Conservation (phyloP, 2,888 invertebrate species). For the Hydraecia micacea region DNA sequence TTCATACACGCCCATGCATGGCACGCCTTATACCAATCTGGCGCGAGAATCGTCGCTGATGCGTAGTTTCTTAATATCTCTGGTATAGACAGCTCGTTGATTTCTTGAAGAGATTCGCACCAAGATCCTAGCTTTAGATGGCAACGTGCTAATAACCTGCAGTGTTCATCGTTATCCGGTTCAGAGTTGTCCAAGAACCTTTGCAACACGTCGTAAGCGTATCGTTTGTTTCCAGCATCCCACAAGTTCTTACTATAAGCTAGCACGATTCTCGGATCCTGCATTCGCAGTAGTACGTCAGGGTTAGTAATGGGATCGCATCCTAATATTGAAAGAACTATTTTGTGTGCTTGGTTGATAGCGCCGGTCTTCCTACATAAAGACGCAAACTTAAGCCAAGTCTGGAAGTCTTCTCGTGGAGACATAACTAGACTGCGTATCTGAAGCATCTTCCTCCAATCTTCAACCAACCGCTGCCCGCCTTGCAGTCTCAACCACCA, state of each 20-base stretch:
- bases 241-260: constrained; percentile 99
- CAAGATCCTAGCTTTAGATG: constrained; percentile 98
- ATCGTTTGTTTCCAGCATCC: constrained; percentile 94
- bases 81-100: constrained; percentile 94
- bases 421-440: constrained; percentile 97
- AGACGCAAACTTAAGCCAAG: constrained; percentile 99
- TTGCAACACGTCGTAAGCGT: constrained; percentile 94
- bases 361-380: constrained; percentile 98
- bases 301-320: constrained; percentile 94
- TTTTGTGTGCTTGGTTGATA: constrained; percentile 96
- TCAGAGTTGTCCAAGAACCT: constrained; percentile 92
- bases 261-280: constrained; percentile 96
- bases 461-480: constrained; percentile 98
- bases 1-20: constrained; percentile 99
- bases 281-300: constrained; percentile 92
- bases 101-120: constrained; percentile 96
- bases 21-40: constrained; percentile 99
- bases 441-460: constrained; percentile 99
- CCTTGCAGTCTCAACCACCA: constrained; percentile 99
- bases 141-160: constrained; percentile 93
- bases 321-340: constrained; percentile 95
- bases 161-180: constrained; percentile 89
- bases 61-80: constrained; percentile 94
- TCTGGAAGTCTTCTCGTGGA: constrained; percentile 98
- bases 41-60: constrained; percentile 95